phyloP scores from a whole-genome alignment of 1,140 invertebrate genomes.

The Drosophila insularis region DNA sequence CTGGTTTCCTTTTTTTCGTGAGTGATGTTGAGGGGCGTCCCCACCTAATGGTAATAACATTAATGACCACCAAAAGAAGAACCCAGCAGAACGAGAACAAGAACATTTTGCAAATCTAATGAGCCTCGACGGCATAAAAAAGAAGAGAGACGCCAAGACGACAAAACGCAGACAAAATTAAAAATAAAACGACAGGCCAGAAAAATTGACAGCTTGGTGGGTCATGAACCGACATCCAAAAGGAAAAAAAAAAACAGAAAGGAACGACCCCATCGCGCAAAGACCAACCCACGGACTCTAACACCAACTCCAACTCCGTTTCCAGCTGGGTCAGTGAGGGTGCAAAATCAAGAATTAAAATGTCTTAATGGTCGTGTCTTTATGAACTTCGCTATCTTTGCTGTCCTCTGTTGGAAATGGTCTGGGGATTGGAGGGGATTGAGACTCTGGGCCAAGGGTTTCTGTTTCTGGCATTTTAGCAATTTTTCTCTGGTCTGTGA shows the following conservation, averaged over 20 bases:
- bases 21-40: background rate
- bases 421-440: background rate
- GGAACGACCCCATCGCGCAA: slow-evolving; percentile 9
- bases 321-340: slow-evolving; percentile 47
- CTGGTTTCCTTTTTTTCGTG: background rate
- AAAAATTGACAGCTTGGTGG: slow-evolving; percentile 66
- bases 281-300: too few relatives aligned
- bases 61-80: slow-evolving; percentile 60
- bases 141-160: slow-evolving; percentile 10
- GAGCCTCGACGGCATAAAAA: slow-evolving; percentile 81
- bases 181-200: slow-evolving; percentile 56
- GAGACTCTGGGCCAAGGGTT: slow-evolving; percentile 18
- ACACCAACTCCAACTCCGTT: background rate
- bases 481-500: slow-evolving; percentile 39
- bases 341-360: slow-evolving; percentile 82
- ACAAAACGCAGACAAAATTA: slow-evolving; percentile 56
- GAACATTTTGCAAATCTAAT: slow-evolving; percentile 82
- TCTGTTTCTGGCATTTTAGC: slow-evolving; percentile 30
- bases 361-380: slow-evolving; percentile 76
- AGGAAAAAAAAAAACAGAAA: slow-evolving; percentile 30
- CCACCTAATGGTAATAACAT: slow-evolving; percentile 62
- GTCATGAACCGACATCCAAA: slow-evolving; percentile 32
- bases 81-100: slow-evolving; percentile 21
- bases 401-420: slow-evolving; percentile 16
- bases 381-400: slow-evolving; percentile 47